These are phyloP conservation scores for Xanthostigma xanthostigma DNA, from an alignment of 2,888 invertebrate species.

Conservation along the genomic window DNA sequence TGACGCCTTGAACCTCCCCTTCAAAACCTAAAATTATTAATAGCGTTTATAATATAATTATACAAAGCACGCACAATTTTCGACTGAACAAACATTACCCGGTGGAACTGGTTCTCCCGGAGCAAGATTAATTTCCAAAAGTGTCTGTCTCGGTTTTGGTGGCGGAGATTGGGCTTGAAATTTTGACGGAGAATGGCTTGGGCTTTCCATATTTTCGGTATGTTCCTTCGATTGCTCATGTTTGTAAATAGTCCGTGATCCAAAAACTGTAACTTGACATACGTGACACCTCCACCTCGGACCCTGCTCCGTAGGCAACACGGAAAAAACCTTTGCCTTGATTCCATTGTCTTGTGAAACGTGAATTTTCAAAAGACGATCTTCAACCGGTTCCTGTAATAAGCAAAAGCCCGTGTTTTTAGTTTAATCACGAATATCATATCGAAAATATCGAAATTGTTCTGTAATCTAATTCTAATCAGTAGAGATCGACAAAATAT, in stretches of 20 bases:
- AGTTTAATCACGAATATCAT: no score
- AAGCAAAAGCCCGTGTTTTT: not conserved
- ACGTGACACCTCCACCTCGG: slow-evolving; percentile 24
- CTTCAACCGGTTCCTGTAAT: slow-evolving; percentile 3
- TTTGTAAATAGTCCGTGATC: slow-evolving; percentile 25
- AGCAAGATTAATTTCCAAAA: slow-evolving; percentile 24
- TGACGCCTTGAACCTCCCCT: slow-evolving; percentile 34
- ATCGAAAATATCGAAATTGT: no score
- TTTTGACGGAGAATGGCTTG: slow-evolving; percentile 22
- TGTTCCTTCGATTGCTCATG: slow-evolving; percentile 28
- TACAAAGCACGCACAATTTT: no score
- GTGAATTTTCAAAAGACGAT: not conserved
- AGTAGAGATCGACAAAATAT: no score
- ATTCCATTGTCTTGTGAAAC: slow-evolving; percentile 18
- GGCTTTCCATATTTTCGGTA: slow-evolving; percentile 27
- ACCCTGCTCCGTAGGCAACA: slow-evolving; percentile 8
- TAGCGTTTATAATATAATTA: no score
- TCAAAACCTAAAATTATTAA: slow-evolving; percentile 33
- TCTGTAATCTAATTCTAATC: no score
- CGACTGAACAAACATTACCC: slow-evolving; percentile 16
- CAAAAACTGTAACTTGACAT: slow-evolving; percentile 26
- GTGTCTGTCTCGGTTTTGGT: slow-evolving; percentile 16
- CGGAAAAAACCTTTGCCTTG: slow-evolving; percentile 18
- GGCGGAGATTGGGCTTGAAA: slow-evolving; percentile 12
- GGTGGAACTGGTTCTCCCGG: slow-evolving; percentile 57